Evolutionary conservation across 2,113 vertebrate species (phyloP).

Genomic region (Mesoclemmys tuberculata): DNA sequence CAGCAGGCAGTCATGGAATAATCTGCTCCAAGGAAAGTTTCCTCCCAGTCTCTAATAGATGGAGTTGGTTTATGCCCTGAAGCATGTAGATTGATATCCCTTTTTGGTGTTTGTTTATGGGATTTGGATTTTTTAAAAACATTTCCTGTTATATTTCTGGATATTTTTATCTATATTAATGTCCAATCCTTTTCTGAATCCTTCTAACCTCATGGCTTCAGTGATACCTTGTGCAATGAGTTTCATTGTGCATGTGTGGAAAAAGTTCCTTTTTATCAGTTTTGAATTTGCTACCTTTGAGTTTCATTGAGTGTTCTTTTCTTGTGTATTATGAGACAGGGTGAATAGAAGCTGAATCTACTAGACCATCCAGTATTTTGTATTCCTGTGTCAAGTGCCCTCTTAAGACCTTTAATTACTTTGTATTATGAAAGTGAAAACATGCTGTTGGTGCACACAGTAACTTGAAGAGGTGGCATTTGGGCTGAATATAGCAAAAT

Average conservation of each 20-base stretch:
- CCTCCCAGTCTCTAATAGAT: neutral
- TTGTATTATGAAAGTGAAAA: neutral
- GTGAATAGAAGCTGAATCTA: neutral
- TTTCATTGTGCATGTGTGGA: neutral
- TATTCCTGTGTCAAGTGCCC: neutral
- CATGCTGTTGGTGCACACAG: no score
- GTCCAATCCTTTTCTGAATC: neutral
- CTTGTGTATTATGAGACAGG: neutral
- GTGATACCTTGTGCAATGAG: neutral
- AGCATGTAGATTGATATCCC: neutral
- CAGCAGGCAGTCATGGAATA: neutral
- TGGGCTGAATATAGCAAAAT: neutral
- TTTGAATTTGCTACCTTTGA: neutral
- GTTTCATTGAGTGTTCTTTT: neutral
- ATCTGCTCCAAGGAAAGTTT: neutral
- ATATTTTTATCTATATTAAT: neutral
- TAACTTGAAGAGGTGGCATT: neutral
- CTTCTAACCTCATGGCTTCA: neutral
- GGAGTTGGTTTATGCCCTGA: neutral
- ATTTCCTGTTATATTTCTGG: neutral
- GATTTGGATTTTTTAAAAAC: neutral
- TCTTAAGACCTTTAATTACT: neutral
- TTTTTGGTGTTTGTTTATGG: neutral
- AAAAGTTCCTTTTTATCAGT: neutral
- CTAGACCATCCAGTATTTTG: neutral